phyloP scores from a whole-genome alignment of 2,888 invertebrate species.

The Oligia latruncula region DNA sequence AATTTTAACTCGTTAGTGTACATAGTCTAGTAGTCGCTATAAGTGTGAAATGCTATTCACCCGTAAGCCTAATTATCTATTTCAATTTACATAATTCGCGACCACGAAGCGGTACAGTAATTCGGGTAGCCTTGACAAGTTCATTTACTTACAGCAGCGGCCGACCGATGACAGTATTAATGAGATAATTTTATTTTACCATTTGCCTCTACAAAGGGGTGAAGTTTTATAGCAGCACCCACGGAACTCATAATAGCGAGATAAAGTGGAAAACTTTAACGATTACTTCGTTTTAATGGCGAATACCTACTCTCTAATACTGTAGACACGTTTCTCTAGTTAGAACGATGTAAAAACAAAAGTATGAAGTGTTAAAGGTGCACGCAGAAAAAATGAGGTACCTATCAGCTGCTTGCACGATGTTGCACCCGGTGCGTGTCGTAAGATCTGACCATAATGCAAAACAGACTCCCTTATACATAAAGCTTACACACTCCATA shows the following conservation, averaged over 20 bases:
- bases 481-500: not conserved
- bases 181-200: constrained; percentile 68
- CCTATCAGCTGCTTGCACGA: constrained; percentile 32
- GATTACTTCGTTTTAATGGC: constrained; percentile 59
- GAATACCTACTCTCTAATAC: constrained; percentile 30
- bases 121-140: constrained; percentile 78
- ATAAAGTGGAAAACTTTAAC: constrained; percentile 59
- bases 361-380: constrained; percentile 22
- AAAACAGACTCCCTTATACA: constrained; percentile 15
- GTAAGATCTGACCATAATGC: not conserved
- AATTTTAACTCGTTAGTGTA: constrained; percentile 42
- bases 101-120: constrained; percentile 72
- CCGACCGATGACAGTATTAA: constrained; percentile 64
- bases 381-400: constrained; percentile 27
- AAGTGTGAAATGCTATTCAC: constrained; percentile 66
- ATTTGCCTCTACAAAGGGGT: constrained; percentile 62
- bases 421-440: constrained; percentile 24
- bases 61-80: constrained; percentile 76
- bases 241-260: constrained; percentile 35
- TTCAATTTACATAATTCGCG: constrained; percentile 76
- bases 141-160: constrained; percentile 73
- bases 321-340: constrained; percentile 37
- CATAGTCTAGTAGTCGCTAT: constrained; percentile 9
- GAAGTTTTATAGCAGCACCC: constrained; percentile 61
- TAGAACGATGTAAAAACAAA: constrained; percentile 23